phyloP scores from a whole-genome alignment of 2,797 vertebrate genomes.

The Amphiprion clarkii region DNA sequence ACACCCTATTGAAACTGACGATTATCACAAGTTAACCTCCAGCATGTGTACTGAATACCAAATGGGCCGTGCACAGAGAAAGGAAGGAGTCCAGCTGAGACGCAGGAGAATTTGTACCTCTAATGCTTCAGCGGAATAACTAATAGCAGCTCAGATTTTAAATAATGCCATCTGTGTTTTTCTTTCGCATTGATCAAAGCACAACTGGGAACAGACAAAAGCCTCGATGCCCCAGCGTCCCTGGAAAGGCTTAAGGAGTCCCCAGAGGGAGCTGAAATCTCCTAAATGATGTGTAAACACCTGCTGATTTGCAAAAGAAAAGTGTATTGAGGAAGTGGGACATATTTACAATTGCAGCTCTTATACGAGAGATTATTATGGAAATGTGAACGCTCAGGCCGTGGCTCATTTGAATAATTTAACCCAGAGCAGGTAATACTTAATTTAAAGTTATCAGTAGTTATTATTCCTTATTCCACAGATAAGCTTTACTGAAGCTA shows the following conservation, averaged over 20 bases:
- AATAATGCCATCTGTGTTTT: neutral
- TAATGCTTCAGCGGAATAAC: conserved; percentile 6
- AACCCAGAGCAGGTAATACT: neutral
- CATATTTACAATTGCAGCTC: neutral
- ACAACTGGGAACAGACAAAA: neutral
- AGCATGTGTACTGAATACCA: conserved; percentile 20
- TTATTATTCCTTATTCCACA: conserved; percentile 2
- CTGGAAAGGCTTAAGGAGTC: neutral
- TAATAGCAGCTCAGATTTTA: conserved; percentile 1
- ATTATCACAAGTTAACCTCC: conserved; percentile 23
- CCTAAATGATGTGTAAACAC: neutral
- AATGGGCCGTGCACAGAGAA: neutral
- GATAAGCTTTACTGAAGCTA: neutral
- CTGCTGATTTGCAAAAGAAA: neutral
- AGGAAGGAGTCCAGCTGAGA: conserved; percentile 18
- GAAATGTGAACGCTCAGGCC: neutral
- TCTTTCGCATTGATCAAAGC: neutral
- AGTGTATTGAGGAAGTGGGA: too few relatives aligned
- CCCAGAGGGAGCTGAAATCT: neutral
- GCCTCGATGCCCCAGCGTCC: neutral
- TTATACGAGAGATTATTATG: neutral
- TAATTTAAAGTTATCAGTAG: neutral
- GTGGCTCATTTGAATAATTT: neutral
- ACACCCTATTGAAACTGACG: conserved; percentile 12
- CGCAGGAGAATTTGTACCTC: neutral